Evolutionary conservation across 1,140 invertebrate species (phyloP).

Genomic region (Dryas iulia): DNA sequence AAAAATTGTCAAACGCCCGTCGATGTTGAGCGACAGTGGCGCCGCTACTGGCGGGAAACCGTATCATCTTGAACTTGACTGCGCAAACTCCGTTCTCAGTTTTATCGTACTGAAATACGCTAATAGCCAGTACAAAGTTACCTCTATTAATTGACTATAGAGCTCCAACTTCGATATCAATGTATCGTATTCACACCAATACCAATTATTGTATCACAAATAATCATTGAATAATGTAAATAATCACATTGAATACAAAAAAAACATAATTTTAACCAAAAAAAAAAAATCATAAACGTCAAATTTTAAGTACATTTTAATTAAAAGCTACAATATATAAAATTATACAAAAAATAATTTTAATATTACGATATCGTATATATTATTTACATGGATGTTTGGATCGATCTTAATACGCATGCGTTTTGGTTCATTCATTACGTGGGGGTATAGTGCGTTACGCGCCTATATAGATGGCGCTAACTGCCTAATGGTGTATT

Average conservation of each 20-base stretch:
- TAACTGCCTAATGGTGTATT: slow-evolving; percentile 11
- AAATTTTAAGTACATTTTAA: no score
- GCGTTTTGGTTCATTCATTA: slow-evolving; percentile 55
- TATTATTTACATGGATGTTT: slow-evolving; percentile 55
- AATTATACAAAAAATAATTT: not conserved
- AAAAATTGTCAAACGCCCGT: slow-evolving; percentile 68
- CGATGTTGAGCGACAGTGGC: slow-evolving; percentile 54
- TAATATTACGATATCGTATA: slow-evolving; percentile 42
- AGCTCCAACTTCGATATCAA: not conserved
- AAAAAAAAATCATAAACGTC: no score
- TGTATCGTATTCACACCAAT: not conserved
- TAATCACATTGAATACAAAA: not conserved
- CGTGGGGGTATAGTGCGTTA: slow-evolving; percentile 31
- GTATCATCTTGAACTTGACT: slow-evolving; percentile 32
- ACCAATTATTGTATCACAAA: not conserved
- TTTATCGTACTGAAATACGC: slow-evolving; percentile 30
- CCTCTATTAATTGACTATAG: slow-evolving; percentile 16
- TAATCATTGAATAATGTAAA: not conserved
- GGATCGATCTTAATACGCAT: slow-evolving; percentile 65
- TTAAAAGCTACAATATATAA: no score
- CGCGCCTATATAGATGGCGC: slow-evolving; percentile 47
- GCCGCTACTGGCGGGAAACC: slow-evolving; percentile 60
- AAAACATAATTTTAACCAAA: no score
- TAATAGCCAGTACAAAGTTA: slow-evolving; percentile 8
- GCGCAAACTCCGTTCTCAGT: slow-evolving; percentile 54